Evolutionary conservation across 1,140 invertebrate genomes (phyloP).

Genomic region (Zaprionus inermis): DNA sequence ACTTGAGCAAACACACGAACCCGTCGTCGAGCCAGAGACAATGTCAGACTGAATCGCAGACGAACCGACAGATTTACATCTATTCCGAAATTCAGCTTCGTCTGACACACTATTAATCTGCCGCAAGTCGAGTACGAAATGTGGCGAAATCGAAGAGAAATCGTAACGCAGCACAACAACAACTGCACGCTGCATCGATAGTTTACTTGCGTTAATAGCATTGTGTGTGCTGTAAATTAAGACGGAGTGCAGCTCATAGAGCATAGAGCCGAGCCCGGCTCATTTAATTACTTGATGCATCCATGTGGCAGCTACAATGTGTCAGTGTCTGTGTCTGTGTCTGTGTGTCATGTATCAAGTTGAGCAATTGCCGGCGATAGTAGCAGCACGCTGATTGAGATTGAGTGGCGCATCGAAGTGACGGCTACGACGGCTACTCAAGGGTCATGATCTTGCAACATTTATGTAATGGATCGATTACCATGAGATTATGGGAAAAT

Average conservation of each 20-base stretch:
- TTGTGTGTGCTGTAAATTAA: slow-evolving; percentile 62
- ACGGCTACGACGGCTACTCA: slow-evolving; percentile 65
- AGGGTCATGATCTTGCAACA: slow-evolving; percentile 37
- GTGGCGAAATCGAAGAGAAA: not conserved
- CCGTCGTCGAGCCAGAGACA: slow-evolving; percentile 52
- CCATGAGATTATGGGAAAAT: slow-evolving; percentile 32
- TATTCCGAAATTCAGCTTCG: slow-evolving; percentile 15
- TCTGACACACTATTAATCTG: not conserved
- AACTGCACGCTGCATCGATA: slow-evolving; percentile 29
- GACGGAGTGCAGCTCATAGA: no score
- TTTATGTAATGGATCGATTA: not conserved
- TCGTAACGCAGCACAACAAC: slow-evolving; percentile 22
- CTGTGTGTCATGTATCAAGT: slow-evolving; percentile 14
- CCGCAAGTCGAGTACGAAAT: not conserved
- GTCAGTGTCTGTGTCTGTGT: slow-evolving; percentile 34
- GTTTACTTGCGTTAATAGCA: slow-evolving; percentile 75
- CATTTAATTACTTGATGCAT: slow-evolving; percentile 80
- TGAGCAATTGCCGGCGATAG: slow-evolving; percentile 75
- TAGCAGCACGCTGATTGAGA: slow-evolving; percentile 45
- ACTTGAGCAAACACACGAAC: slow-evolving; percentile 69
- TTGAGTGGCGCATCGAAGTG: slow-evolving; percentile 72
- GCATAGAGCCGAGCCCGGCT: no score
- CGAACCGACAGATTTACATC: slow-evolving; percentile 5
- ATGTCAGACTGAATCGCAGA: slow-evolving; percentile 27
- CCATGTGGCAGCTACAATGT: slow-evolving; percentile 71